Conservation (phyloP, 2,113 vertebrate genomes). For the Amblyopsis rosae region DNA sequence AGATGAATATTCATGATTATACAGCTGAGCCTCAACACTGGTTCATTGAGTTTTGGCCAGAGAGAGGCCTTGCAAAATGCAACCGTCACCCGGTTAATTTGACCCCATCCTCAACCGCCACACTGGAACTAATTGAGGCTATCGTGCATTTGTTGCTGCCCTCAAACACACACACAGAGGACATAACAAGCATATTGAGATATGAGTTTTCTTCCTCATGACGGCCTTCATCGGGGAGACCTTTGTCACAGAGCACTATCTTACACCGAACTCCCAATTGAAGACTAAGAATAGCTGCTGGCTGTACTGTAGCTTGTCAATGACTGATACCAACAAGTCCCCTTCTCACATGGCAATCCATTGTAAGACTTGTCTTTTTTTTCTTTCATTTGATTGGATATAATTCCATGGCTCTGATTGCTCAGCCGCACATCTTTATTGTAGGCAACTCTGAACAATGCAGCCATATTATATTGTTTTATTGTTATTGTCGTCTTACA, state of each 20-base stretch:
- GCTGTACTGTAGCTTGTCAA: constrained; percentile 26
- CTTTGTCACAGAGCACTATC: constrained; percentile 26
- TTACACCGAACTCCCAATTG: background rate
- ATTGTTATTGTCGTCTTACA: too few relatives aligned
- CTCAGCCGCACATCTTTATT: background rate
- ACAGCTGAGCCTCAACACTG: constrained; percentile 64
- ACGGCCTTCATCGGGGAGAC: constrained; percentile 49
- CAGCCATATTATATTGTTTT: background rate
- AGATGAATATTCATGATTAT: constrained; percentile 72
- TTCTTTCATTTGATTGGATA: constrained; percentile 27
- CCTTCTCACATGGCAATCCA: constrained; percentile 10
- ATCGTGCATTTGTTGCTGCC: background rate
- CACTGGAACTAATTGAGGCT: constrained; percentile 1
- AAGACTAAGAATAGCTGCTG: constrained; percentile 35
- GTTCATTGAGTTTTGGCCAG: constrained; percentile 58
- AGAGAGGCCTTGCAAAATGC: constrained; percentile 62
- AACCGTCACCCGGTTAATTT: constrained; percentile 48
- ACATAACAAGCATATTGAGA: constrained; percentile 13
- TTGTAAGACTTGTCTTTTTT: constrained; percentile 19
- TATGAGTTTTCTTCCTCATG: constrained; percentile 38
- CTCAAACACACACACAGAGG: background rate
- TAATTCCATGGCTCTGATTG: constrained; percentile 20
- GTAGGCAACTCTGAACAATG: background rate
- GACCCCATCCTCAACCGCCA: too few relatives aligned
- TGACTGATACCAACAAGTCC: constrained; percentile 24